phyloP scores from a whole-genome alignment of 2,888 invertebrate genomes.

The Euclidia mi region DNA sequence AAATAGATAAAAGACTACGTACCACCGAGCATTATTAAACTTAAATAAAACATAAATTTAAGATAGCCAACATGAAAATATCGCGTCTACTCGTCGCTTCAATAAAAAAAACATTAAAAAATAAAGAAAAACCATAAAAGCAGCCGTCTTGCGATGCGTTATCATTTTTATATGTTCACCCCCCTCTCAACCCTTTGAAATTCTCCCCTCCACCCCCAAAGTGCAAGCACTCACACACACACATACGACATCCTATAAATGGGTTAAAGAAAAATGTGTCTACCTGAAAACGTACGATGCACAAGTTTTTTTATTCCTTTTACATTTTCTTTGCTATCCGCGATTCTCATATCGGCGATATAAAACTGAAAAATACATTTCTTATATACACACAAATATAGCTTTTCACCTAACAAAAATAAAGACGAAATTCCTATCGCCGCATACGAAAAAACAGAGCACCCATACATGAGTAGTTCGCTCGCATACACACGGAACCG shows the following conservation, averaged over 20 bases:
- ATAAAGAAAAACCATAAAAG: constrained; percentile 89
- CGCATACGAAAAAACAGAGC: constrained; percentile 76
- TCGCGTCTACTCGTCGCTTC: constrained; percentile 62
- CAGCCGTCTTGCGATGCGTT: constrained; percentile 90
- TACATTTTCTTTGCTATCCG: constrained; percentile 89
- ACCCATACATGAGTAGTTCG: constrained; percentile 77
- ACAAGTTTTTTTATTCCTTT: constrained; percentile 86
- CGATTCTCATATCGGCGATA: constrained; percentile 90
- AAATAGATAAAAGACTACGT: background rate
- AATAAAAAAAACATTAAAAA: constrained; percentile 88
- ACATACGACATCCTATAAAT: constrained; percentile 82
- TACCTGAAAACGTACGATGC: constrained; percentile 90
- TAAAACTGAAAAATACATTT: constrained; percentile 90
- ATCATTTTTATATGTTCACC: constrained; percentile 89
- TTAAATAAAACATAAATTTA: constrained; percentile 47
- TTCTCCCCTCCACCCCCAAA: constrained; percentile 66
- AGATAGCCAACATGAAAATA: constrained; percentile 52
- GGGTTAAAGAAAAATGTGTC: constrained; percentile 90
- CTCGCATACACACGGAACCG: constrained; percentile 76
- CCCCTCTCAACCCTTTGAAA: constrained; percentile 72
- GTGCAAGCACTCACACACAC: constrained; percentile 76
- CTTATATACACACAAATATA: constrained; percentile 61
- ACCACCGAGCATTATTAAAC: constrained; percentile 38
- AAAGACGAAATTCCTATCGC: constrained; percentile 59
- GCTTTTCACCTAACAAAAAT: constrained; percentile 39